Evolutionary conservation across 2,888 invertebrate genomes (phyloP).

Genomic region (Chloroclysta siterata): DNA sequence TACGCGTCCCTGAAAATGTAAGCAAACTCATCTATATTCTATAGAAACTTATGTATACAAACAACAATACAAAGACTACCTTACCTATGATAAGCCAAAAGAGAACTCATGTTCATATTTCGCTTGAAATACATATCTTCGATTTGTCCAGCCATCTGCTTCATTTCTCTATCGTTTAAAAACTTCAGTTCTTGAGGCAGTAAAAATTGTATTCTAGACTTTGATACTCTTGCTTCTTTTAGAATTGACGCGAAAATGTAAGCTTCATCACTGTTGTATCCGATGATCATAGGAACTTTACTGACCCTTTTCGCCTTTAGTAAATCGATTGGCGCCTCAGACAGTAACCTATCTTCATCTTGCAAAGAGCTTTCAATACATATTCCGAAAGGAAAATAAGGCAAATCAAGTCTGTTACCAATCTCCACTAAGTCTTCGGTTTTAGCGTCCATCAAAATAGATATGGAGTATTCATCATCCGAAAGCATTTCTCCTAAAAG

Average conservation of each 20-base stretch:
- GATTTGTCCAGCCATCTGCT: constrained; percentile 56
- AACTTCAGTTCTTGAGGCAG: constrained; percentile 68
- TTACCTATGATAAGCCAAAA: constrained; percentile 70
- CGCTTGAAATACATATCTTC: constrained; percentile 66
- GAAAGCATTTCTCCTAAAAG: constrained; percentile 48
- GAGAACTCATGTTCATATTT: constrained; percentile 54
- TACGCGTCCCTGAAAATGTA: constrained; percentile 66
- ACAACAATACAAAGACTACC: neutral
- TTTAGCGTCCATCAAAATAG: constrained; percentile 47
- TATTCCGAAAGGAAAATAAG: constrained; percentile 72
- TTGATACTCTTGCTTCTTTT: constrained; percentile 51
- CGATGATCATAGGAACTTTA: constrained; percentile 68
- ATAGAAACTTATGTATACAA: neutral
- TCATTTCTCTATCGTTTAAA: constrained; percentile 57
- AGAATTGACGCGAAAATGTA: constrained; percentile 68
- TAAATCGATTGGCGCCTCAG: constrained; percentile 61
- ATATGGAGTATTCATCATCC: constrained; percentile 40
- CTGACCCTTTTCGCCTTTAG: constrained; percentile 51
- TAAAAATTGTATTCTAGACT: constrained; percentile 50
- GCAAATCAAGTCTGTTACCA: constrained; percentile 54
- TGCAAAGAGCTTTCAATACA: constrained; percentile 65
- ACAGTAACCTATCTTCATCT: constrained; percentile 62
- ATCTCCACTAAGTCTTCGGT: constrained; percentile 54
- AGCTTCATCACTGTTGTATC: constrained; percentile 72
- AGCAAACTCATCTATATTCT: neutral